Percentiles rank a stretch among this genome's conserved stretches.
Evolutionary conservation across 2,113 vertebrate species (phyloP).

Genomic region (Megalops atlanticus): DNA sequence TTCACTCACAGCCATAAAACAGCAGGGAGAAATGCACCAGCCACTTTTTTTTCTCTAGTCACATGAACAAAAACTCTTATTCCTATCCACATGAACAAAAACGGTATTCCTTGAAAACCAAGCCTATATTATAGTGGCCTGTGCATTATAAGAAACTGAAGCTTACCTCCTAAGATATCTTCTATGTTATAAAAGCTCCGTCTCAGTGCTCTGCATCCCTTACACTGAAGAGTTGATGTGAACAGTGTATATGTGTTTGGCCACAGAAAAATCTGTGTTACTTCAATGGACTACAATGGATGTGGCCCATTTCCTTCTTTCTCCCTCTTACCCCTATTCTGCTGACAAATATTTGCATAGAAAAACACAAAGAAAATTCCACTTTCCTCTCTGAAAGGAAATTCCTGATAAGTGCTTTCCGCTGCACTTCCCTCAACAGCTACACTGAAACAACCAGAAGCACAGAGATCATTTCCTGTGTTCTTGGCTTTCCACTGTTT

Average conservation of each 20-base stretch:
- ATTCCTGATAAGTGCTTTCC: conserved; percentile 67
- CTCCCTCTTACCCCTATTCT: conserved; percentile 48
- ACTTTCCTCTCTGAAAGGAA: conserved; percentile 71
- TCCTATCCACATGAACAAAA: not conserved
- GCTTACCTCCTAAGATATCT: conserved; percentile 3
- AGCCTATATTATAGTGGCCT: not conserved
- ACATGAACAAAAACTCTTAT: not conserved
- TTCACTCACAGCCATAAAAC: not conserved
- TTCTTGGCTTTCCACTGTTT: conserved; percentile 37
- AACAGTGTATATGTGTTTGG: not conserved
- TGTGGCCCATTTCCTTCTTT: conserved; percentile 35
- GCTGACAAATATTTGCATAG: conserved; percentile 54
- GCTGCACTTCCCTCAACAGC: conserved; percentile 58
- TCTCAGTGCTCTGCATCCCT: not conserved
- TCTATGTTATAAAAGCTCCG: not conserved
- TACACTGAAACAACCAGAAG: conserved; percentile 55
- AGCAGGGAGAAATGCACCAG: not conserved
- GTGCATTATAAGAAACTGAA: not conserved
- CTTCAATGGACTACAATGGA: conserved; percentile 24
- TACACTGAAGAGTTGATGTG: not conserved
- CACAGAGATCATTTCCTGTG: conserved; percentile 62
- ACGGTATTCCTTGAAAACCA: not conserved
- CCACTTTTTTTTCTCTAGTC: not conserved
- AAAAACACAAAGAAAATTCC: conserved; percentile 58
- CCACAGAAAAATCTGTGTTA: not conserved